Percentiles rank a stretch among this genome's conserved stretches.
Evolutionary conservation across 2,113 vertebrate genomes (phyloP).

Genomic region (Zosterops borbonicus): DNA sequence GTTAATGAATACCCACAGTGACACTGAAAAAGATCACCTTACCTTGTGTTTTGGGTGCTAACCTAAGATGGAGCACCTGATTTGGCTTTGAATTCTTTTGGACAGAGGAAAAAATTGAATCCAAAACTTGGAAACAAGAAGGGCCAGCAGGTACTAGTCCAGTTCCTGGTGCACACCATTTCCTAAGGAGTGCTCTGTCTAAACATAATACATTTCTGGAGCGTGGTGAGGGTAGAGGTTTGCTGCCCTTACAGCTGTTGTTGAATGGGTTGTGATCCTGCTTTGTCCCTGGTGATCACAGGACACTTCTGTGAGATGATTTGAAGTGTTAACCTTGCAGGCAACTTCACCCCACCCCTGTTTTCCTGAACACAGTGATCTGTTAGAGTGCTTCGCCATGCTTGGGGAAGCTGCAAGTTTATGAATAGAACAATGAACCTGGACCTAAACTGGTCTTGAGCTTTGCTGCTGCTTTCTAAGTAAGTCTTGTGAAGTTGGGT

Average conservation of each 20-base stretch:
- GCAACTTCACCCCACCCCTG: neutral
- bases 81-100: neutral
- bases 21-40: neutral
- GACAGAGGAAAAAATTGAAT: neutral
- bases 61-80: fast-evolving
- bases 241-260: neutral
- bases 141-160: neutral
- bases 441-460: neutral
- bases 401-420: neutral
- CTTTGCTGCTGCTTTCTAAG: neutral
- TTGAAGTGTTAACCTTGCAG: neutral
- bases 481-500: neutral
- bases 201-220: neutral
- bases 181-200: neutral
- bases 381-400: neutral
- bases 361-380: neutral
- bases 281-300: neutral
- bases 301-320: neutral
- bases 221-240: neutral
- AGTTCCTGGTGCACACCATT: neutral
- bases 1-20: neutral
- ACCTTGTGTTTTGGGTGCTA: neutral
- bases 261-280: neutral
- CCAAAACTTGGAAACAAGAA: neutral
- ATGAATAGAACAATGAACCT: neutral